Evolutionary conservation across 2,113 vertebrate species (phyloP).

Genomic region (Perca fluviatilis): DNA sequence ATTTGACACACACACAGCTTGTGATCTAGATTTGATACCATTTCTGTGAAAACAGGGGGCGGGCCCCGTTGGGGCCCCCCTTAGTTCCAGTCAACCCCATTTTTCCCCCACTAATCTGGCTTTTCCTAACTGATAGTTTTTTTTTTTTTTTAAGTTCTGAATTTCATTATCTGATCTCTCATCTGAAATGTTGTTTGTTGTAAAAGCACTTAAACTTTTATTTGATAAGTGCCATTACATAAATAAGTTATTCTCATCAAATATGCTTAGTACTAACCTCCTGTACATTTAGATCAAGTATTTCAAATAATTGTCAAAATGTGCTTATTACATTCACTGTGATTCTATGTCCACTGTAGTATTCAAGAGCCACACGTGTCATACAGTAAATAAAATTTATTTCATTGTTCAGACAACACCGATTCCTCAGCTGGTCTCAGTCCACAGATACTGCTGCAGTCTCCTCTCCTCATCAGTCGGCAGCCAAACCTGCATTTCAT

Average conservation of each 20-base stretch:
- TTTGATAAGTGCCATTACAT: not conserved
- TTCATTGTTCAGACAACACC: constrained; percentile 46
- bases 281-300: not conserved
- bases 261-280: not conserved
- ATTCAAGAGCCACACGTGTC: not conserved
- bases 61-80: no score
- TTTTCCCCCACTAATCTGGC: no score
- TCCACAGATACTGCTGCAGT: constrained; percentile 11
- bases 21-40: no score
- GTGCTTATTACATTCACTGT: not conserved
- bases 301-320: not conserved
- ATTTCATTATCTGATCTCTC: no score
- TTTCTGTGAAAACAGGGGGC: no score
- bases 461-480: not conserved
- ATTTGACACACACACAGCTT: no score
- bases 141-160: no score
- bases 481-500: constrained; percentile 5
- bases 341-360: not conserved
- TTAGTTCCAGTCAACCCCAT: no score
- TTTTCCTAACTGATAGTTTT: no score
- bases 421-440: constrained; percentile 32
- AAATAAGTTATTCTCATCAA: not conserved
- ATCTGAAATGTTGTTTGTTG: no score
- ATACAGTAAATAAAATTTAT: constrained; percentile 77
- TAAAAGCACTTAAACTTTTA: no score